Conservation (phyloP, 1,140 invertebrate genomes). For the Neotoxoptera formosana region DNA sequence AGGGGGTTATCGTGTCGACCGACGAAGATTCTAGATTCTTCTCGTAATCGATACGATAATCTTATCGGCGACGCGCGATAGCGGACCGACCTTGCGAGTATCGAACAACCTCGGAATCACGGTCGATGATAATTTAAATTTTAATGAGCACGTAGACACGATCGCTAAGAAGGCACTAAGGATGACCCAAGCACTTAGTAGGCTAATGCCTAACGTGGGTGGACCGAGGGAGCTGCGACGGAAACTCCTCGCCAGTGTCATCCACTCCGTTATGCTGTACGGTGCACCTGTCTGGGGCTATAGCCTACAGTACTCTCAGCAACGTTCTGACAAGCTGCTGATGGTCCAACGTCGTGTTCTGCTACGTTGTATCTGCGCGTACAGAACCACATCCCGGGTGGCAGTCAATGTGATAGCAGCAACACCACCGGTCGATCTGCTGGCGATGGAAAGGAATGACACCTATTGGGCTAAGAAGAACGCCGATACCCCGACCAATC, state of each 20-base stretch:
- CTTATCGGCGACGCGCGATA: too few relatives aligned
- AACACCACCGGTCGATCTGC: background rate
- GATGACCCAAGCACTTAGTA: background rate
- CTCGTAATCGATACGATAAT: too few relatives aligned
- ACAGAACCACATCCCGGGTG: background rate
- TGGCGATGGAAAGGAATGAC: background rate
- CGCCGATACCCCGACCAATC: too few relatives aligned
- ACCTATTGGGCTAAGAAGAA: too few relatives aligned
- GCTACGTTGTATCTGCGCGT: background rate
- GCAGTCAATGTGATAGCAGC: background rate
- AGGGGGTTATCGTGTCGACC: too few relatives aligned
- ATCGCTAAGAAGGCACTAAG: background rate
- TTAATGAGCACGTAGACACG: background rate
- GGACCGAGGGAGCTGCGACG: background rate
- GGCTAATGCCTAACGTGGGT: background rate
- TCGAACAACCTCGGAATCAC: background rate
- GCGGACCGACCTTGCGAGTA: too few relatives aligned
- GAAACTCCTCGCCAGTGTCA: background rate
- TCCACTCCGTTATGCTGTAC: background rate
- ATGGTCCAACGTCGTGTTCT: background rate
- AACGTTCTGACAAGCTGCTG: background rate
- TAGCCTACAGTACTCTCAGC: too few relatives aligned
- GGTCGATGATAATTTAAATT: background rate
- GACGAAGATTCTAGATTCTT: too few relatives aligned
- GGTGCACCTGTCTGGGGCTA: background rate